Conservation (phyloP, 2,113 vertebrate species). For the Percina caprodes region DNA sequence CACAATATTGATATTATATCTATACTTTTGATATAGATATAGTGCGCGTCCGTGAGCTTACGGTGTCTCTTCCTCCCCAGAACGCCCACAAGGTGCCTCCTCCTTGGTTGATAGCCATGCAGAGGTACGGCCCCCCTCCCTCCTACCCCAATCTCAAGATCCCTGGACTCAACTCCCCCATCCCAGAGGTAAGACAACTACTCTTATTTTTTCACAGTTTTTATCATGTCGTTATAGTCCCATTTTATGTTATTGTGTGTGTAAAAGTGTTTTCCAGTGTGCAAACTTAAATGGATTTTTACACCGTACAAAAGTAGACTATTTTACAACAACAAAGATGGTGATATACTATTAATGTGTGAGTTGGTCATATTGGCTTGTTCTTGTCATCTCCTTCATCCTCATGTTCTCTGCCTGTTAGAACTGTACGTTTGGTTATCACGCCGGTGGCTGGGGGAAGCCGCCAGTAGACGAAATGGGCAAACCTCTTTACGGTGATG, state of each 20-base stretch:
- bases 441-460: constrained; percentile 95
- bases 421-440: constrained; percentile 94
- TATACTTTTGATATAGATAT: no score
- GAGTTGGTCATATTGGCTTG: no score
- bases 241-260: neutral
- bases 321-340: neutral
- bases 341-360: neutral
- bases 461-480: constrained; percentile 93
- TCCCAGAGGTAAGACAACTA: constrained; percentile 86
- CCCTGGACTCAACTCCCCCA: constrained; percentile 91
- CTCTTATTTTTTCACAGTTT: no score
- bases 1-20: no score
- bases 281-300: neutral
- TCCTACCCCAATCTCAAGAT: constrained; percentile 95
- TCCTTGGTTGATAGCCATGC: constrained; percentile 95
- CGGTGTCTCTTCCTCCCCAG: constrained; percentile 62
- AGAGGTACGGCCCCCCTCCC: constrained; percentile 91
- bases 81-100: constrained; percentile 95
- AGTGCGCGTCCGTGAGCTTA: neutral
- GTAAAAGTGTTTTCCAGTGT: neutral
- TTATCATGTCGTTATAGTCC: no score
- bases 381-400: no score
- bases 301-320: no score
- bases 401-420: constrained; percentile 41
- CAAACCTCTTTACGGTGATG: constrained; percentile 92